phyloP scores from a whole-genome alignment of 2,797 vertebrate genomes.

The Acanthornis magna region DNA sequence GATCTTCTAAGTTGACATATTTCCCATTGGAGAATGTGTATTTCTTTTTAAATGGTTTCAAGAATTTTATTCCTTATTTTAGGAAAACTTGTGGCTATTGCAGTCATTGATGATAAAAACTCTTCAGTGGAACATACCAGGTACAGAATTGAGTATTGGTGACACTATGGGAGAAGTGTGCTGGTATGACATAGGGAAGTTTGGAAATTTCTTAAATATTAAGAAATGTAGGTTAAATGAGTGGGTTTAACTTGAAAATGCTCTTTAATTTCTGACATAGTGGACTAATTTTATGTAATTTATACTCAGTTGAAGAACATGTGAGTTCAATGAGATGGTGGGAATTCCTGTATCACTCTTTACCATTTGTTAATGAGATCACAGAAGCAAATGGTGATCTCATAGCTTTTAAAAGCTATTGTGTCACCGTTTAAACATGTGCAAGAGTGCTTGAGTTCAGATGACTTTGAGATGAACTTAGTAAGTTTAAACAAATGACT shows the following conservation, averaged over 20 bases:
- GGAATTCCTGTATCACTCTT: neutral
- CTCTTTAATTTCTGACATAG: neutral
- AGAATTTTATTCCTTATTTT: slow-evolving; percentile 57
- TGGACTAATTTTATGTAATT: neutral
- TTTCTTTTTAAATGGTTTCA: neutral
- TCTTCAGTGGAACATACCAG: slow-evolving; percentile 86
- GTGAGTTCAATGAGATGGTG: neutral
- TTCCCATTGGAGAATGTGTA: neutral
- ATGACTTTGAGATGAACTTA: neutral
- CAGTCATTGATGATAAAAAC: slow-evolving; percentile 93
- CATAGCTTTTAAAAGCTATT: neutral
- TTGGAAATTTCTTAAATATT: neutral
- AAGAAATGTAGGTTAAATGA: neutral
- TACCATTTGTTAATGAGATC: neutral
- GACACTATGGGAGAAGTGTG: neutral
- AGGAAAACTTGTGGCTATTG: slow-evolving; percentile 96
- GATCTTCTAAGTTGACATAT: neutral
- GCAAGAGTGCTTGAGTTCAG: neutral
- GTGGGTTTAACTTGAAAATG: neutral
- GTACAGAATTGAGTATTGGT: slow-evolving; percentile 73
- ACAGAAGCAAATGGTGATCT: neutral
- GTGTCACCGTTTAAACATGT: neutral
- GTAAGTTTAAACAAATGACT: neutral
- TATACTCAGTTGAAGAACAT: neutral
- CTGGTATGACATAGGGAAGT: neutral